Evolutionary conservation across 2,113 vertebrate species (phyloP), one percentile per base, ranked within the genome.

Genomic region (Burhinus oedicnemus): DNA sequence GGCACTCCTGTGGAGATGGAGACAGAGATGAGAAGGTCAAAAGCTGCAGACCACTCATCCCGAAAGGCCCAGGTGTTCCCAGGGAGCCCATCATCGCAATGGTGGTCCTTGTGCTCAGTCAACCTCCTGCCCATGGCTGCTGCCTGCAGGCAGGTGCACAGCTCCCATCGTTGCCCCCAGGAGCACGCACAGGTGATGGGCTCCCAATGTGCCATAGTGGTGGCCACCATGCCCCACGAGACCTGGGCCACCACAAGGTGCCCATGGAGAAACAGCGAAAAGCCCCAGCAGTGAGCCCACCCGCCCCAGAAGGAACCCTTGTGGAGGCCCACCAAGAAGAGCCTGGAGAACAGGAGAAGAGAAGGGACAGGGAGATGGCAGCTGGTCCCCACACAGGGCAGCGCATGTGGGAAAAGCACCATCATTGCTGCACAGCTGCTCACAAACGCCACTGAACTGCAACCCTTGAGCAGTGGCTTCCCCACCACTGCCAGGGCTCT

Each of bases 1-100:
- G 42, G 88, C 94, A 80, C 95, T 98, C 97, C 98, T 95, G 95
- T 11, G 14, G 80, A 94, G 90, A 91, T 3, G 70, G 44, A 93
- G 30, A 81, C n/a, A 93, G 51, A 84, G 23, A 17, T 16, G 22
- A 92, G 55, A 66, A 68, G 49, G 44, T 75, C 66, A 93, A 68
- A 54, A 79, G 66, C 44, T 76, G 74, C 89, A 65, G 52, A 79
- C 34, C 1, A 1, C 60, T 84, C 69, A 26, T 20, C 45, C 61
- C 2, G 0, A 66, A 93, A 85, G 62, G 34, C 38, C 6, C 21
- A 36, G 23, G 11, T 32, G 47, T 62, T 66, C 29, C 70, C 15
- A 52, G 36, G n/a, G 36, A 66, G 29, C 20, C n/a, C 32, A 32
- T 15, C n/a, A 15, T 1, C 12, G 78, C 65, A 49, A n/a, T 1